Percentiles rank a stretch among this genome's conserved stretches.
Conservation (phyloP, 1,140 invertebrate genomes). For the Megathymus violae region DNA sequence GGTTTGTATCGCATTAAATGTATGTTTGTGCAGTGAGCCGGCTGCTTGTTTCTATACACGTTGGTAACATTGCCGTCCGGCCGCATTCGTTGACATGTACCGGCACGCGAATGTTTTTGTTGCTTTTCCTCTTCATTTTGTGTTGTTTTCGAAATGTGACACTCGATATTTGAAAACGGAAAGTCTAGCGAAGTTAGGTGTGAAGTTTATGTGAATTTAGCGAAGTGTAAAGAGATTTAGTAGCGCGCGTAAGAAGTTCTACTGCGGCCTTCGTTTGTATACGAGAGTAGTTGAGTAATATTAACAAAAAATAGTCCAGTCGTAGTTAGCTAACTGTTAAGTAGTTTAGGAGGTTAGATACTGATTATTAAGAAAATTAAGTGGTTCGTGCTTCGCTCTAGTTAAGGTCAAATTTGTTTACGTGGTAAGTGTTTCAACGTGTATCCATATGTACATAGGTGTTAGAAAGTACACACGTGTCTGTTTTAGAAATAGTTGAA, state of each 20-base stretch:
- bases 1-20: constrained; percentile 36
- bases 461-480: neutral
- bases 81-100: constrained; percentile 77
- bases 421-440: constrained; percentile 11
- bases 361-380: constrained; percentile 1
- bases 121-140: constrained; percentile 65
- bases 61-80: constrained; percentile 57
- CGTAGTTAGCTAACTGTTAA: constrained; percentile 18
- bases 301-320: constrained; percentile 12
- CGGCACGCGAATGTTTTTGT: constrained; percentile 79
- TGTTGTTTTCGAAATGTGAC: constrained; percentile 62
- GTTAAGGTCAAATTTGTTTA: constrained; percentile 1
- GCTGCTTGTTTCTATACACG: constrained; percentile 56
- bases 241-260: constrained; percentile 36
- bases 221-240: constrained; percentile 39
- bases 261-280: constrained; percentile 52
- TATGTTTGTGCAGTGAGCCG: constrained; percentile 41
- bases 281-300: constrained; percentile 40
- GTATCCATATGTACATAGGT: neutral
- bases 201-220: constrained; percentile 39
- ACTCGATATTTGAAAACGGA: constrained; percentile 48
- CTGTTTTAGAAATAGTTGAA: neutral
- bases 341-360: constrained; percentile 17
- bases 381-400: constrained; percentile 9
- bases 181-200: constrained; percentile 39